These are phyloP conservation scores for Liparis tanakae DNA, from an alignment of 2,797 vertebrate species.

Conservation along the genomic window DNA sequence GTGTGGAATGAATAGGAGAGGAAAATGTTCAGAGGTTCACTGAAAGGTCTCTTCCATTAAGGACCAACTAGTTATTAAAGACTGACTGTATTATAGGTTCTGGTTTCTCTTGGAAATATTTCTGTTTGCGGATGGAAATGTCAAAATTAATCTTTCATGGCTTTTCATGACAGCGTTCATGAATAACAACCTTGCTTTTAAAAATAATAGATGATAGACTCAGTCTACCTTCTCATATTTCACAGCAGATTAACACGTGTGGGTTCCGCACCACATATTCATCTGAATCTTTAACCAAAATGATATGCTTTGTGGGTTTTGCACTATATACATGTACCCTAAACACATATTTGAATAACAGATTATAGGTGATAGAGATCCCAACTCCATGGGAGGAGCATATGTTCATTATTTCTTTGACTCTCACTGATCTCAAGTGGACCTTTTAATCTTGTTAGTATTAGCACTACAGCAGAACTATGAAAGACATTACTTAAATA, in stretches of 20 bases:
- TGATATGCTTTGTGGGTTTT: conserved; percentile 7
- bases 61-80: conserved; percentile 41
- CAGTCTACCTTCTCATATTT: conserved; percentile 18
- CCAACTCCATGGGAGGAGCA: background rate
- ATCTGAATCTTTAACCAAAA: conserved; percentile 24
- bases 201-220: conserved; percentile 39
- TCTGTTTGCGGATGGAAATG: conserved; percentile 45
- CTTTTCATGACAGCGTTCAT: conserved; percentile 45
- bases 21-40: conserved; percentile 64
- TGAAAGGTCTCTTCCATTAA: conserved; percentile 66
- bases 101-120: conserved; percentile 50
- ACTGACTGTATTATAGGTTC: conserved; percentile 57
- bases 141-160: conserved; percentile 49
- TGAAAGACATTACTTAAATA: conserved; percentile 25
- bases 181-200: conserved; percentile 44
- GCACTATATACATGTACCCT: conserved; percentile 2
- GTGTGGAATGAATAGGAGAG: conserved; percentile 56
- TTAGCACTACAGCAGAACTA: conserved; percentile 21
- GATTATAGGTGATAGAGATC: conserved; percentile 23
- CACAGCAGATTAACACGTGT: conserved; percentile 28
- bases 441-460: conserved; percentile 10
- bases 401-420: conserved; percentile 18
- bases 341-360: conserved; percentile 25
- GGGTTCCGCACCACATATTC: conserved; percentile 18
- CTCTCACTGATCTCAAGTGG: conserved; percentile 5